Conservation (phyloP, 2,888 invertebrate species). For the Tiphia femorata region DNA sequence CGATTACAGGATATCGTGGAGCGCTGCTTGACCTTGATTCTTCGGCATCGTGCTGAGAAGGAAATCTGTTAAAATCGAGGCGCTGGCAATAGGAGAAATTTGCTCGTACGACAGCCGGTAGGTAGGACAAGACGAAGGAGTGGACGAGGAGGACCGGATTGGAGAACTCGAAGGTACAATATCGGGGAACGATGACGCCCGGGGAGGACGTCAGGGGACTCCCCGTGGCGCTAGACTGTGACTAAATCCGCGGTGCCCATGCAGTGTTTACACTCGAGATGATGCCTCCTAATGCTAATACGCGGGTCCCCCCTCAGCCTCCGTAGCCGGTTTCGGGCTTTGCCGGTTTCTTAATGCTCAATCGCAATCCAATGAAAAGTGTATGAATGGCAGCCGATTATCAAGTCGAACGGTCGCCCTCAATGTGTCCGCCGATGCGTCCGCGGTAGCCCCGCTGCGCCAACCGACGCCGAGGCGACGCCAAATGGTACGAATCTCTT, state of each 20-base stretch:
- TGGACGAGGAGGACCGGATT: not conserved
- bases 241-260: conserved; percentile 67
- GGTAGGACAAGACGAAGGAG: not conserved
- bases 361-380: conserved; percentile 70
- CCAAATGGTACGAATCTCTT: conserved; percentile 63
- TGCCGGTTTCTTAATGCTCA: conserved; percentile 67
- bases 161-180: conserved; percentile 18
- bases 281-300: conserved; percentile 69
- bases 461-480: conserved; percentile 60
- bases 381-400: conserved; percentile 68
- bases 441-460: conserved; percentile 66
- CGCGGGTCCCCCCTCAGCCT: conserved; percentile 43
- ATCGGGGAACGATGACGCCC: conserved; percentile 30
- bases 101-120: too few relatives aligned
- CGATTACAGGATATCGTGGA: too few relatives aligned
- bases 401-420: conserved; percentile 68
- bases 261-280: conserved; percentile 70
- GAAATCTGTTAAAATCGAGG: not conserved
- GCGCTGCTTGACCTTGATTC: too few relatives aligned
- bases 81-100: not conserved
- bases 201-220: too few relatives aligned
- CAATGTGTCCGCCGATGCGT: conserved; percentile 69
- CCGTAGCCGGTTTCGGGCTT: conserved; percentile 29
- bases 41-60: too few relatives aligned
- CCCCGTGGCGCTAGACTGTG: conserved; percentile 66